Evolutionary conservation across 2,888 invertebrate species (phyloP).

Genomic region (Drosophila diplacantha): DNA sequence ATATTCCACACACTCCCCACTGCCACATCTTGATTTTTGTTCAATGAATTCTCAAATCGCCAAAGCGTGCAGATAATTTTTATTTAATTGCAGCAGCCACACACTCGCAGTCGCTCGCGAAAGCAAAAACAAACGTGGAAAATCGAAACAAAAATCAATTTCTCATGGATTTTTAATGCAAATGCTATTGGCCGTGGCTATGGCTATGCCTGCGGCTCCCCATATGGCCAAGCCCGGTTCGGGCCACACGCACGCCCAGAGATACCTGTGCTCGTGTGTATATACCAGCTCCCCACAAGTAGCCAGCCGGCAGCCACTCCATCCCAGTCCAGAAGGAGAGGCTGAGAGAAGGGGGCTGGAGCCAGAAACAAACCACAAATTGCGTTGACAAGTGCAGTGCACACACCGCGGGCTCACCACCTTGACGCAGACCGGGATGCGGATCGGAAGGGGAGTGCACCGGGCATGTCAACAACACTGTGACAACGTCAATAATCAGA

Average conservation of each 20-base stretch:
- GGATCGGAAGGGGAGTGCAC: constrained; percentile 19
- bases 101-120: constrained; percentile 1
- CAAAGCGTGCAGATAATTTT: constrained; percentile 69
- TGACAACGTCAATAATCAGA: constrained; percentile 68
- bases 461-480: constrained; percentile 63
- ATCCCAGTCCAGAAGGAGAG: constrained; percentile 1
- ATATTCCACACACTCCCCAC: constrained; percentile 13
- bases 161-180: constrained; percentile 58
- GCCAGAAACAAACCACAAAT: constrained; percentile 51
- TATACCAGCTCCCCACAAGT: constrained; percentile 32
- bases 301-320: constrained; percentile 34
- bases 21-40: constrained; percentile 57
- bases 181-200: constrained; percentile 40
- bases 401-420: constrained; percentile 43
- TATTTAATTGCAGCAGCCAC: constrained; percentile 60
- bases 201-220: constrained; percentile 19
- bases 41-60: constrained; percentile 66
- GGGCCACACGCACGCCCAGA: constrained; percentile 24
- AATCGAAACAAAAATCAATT: constrained; percentile 40
- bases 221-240: constrained; percentile 42
- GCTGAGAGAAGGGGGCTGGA: too few species aligned
- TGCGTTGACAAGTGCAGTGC: constrained; percentile 68
- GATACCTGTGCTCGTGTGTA: constrained; percentile 10
- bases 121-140: constrained; percentile 15
- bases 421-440: constrained; percentile 43